Conservation (phyloP, 1,140 invertebrate genomes). For the Drosophila setifemur region DNA sequence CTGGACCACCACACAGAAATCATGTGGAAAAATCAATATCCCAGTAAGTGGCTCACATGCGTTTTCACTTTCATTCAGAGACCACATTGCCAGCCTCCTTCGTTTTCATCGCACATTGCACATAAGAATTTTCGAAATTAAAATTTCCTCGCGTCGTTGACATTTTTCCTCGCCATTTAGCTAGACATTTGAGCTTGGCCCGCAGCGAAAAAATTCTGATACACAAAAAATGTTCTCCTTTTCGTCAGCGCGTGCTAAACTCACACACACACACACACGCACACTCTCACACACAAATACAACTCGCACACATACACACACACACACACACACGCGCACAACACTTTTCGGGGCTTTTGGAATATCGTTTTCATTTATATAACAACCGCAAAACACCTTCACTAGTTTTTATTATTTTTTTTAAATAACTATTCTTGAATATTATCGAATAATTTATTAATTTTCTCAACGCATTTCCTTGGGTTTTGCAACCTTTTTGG, state of each 20-base stretch:
- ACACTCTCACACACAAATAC: constrained; percentile 9
- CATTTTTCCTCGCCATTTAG: constrained; percentile 21
- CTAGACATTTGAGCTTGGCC: background rate
- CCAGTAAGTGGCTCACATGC: constrained; percentile 54
- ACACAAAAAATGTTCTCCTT: constrained; percentile 72
- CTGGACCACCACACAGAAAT: constrained; percentile 35
- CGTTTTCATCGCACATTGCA: constrained; percentile 12
- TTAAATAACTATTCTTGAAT: constrained; percentile 7
- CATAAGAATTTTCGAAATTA: constrained; percentile 33
- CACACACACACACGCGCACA: constrained; percentile 46
- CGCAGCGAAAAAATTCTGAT: constrained; percentile 54
- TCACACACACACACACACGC: constrained; percentile 14
- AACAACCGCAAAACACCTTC: constrained; percentile 36
- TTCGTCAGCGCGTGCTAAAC: constrained; percentile 58
- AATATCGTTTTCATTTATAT: constrained; percentile 59
- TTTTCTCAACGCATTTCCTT: constrained; percentile 16
- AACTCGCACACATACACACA: constrained; percentile 14
- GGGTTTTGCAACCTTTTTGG: constrained; percentile 26
- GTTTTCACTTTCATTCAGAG: constrained; percentile 69
- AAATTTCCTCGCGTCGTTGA: constrained; percentile 9
- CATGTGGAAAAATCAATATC: constrained; percentile 74
- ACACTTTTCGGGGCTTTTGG: constrained; percentile 59
- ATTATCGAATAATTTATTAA: constrained; percentile 5
- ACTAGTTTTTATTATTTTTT: constrained; percentile 1
- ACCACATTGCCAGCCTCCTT: constrained; percentile 12